These are phyloP conservation scores for Eulithis prunata DNA, from an alignment of 2,888 invertebrate species.

Conservation along the genomic window DNA sequence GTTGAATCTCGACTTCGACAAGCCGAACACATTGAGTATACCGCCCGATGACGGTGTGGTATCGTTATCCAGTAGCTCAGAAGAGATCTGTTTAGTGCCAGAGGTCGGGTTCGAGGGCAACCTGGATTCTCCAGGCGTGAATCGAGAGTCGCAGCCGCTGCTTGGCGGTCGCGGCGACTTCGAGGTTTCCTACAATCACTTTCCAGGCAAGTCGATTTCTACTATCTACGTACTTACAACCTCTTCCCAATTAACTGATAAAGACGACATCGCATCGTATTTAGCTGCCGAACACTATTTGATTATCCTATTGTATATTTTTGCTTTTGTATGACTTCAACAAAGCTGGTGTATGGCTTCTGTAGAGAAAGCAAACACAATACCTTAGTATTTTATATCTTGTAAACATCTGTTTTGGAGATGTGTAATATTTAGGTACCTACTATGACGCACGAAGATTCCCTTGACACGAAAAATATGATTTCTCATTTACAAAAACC, in stretches of 20 bases:
- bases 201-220: constrained; percentile 87
- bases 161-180: constrained; percentile 91
- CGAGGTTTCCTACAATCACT: constrained; percentile 92
- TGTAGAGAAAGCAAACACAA: constrained; percentile 7
- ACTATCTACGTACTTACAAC: constrained; percentile 34
- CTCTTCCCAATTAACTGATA: constrained; percentile 45
- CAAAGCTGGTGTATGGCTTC: constrained; percentile 56
- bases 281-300: constrained; percentile 33
- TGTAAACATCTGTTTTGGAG: constrained; percentile 46
- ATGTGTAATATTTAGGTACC: constrained; percentile 48
- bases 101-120: constrained; percentile 93
- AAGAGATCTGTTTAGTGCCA: constrained; percentile 91
- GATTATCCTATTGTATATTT: constrained; percentile 18
- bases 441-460: constrained; percentile 50
- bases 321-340: constrained; percentile 58
- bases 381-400: constrained; percentile 12
- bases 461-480: constrained; percentile 37
- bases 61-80: constrained; percentile 84
- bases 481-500: constrained; percentile 46
- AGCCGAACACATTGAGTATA: constrained; percentile 71
- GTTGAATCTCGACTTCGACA: constrained; percentile 86
- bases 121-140: constrained; percentile 93
- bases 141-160: constrained; percentile 97
- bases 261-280: constrained; percentile 44
- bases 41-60: constrained; percentile 85